Evolutionary conservation across 2,888 invertebrate species (phyloP).

Genomic region (Crossocerus cetratus): DNA sequence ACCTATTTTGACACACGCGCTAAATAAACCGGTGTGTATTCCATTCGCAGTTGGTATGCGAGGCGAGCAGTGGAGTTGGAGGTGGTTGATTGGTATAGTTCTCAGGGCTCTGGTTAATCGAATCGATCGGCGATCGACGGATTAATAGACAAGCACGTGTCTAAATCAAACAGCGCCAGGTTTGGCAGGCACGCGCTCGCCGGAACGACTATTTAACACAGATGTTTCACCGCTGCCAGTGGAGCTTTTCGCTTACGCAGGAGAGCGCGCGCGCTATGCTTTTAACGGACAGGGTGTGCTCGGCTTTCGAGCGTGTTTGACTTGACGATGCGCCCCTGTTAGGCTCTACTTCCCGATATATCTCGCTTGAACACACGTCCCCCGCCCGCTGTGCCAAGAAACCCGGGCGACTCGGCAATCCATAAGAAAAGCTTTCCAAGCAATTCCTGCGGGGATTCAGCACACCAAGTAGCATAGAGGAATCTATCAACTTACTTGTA

Average conservation of each 20-base stretch:
- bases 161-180: constrained; percentile 12
- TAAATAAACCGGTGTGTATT: too few species aligned
- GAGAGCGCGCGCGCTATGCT: constrained; percentile 19
- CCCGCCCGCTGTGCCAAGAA: too few species aligned
- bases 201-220: constrained; percentile 28
- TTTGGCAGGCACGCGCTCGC: constrained; percentile 15
- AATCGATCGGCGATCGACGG: constrained; percentile 1
- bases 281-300: constrained; percentile 31
- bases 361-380: constrained; percentile 12
- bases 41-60: too few species aligned
- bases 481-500: too few species aligned
- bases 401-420: constrained; percentile 4
- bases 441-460: background rate
- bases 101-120: background rate
- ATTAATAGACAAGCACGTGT: constrained; percentile 13
- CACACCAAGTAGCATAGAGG: too few species aligned
- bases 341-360: background rate
- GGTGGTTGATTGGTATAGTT: too few species aligned
- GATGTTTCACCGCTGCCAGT: constrained; percentile 11
- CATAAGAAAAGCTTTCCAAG: constrained; percentile 8
- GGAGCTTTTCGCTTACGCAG: constrained; percentile 12
- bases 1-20: too few species aligned
- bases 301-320: constrained; percentile 31
- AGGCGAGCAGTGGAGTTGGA: too few species aligned
- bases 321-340: constrained; percentile 20